These are phyloP conservation scores for Nesospiza acunhae DNA, from an alignment of 2,113 vertebrate genomes.

Conservation along the genomic window DNA sequence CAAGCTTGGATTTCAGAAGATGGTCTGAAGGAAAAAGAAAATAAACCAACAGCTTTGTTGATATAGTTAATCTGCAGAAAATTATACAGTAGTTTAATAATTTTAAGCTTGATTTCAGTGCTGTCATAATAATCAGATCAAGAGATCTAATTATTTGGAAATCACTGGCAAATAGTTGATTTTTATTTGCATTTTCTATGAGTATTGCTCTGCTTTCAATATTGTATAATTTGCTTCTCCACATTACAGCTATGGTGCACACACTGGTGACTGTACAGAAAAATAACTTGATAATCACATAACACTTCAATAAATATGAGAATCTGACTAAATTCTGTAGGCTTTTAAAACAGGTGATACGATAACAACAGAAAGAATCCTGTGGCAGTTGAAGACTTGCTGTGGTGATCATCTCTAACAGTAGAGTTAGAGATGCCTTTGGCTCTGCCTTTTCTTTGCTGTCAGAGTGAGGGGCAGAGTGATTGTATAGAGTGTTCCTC, in stretches of 20 bases:
- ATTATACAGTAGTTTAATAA: background rate
- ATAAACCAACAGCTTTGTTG: background rate
- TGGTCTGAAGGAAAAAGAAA: background rate
- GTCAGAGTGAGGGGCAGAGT: background rate
- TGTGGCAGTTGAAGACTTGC: background rate
- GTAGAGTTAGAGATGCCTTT: background rate
- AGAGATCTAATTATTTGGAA: background rate
- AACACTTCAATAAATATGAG: background rate
- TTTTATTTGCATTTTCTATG: background rate
- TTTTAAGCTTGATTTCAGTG: background rate
- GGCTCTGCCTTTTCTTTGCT: background rate
- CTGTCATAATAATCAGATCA: background rate
- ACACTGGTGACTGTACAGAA: background rate
- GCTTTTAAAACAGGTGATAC: background rate
- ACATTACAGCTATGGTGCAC: background rate
- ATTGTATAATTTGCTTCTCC: background rate
- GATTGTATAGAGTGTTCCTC: background rate
- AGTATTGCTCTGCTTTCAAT: background rate
- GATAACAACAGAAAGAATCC: background rate
- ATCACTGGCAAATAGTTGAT: background rate
- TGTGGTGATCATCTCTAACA: background rate
- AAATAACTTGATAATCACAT: background rate
- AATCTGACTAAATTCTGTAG: background rate
- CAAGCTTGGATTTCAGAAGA: background rate
- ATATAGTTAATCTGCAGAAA: background rate